Conservation (phyloP, 2,797 vertebrate species). For the Catharus ustulatus region DNA sequence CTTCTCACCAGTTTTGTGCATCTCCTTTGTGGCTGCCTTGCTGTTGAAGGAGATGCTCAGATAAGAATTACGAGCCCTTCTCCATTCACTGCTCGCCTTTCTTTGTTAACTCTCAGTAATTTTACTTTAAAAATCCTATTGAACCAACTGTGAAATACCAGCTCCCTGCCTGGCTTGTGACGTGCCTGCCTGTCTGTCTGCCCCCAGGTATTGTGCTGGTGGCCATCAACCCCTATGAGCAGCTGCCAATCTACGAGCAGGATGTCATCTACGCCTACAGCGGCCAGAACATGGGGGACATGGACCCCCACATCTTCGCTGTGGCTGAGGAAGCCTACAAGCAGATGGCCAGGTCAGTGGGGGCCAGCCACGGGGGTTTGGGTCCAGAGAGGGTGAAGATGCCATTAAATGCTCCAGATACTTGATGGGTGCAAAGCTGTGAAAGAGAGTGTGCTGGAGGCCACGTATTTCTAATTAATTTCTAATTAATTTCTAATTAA, state of each 20-base stretch:
- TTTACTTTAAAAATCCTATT: accelerated
- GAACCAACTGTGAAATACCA: neutral
- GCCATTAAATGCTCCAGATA: neutral
- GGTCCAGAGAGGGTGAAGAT: neutral
- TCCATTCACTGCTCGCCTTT: neutral
- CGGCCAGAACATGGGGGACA: slow-evolving; percentile 94
- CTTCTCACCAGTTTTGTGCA: neutral
- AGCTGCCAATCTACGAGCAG: slow-evolving; percentile 93
- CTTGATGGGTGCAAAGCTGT: accelerated
- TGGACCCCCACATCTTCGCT: slow-evolving; percentile 97
- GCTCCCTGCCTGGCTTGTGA: neutral
- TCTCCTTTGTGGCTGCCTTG: neutral
- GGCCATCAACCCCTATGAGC: slow-evolving; percentile 94
- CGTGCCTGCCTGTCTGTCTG: neutral
- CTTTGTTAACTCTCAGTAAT: neutral
- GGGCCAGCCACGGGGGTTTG: accelerated
- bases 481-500: neutral
- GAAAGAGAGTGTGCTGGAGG: neutral
- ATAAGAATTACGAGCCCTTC: neutral
- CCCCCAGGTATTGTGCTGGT: slow-evolving; percentile 92
- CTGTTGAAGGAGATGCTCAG: neutral
- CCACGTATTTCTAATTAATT: neutral
- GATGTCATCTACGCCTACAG: slow-evolving; percentile 97
- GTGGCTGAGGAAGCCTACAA: slow-evolving; percentile 96
- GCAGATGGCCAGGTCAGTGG: slow-evolving; percentile 91